phyloP scores from a whole-genome alignment of 2,797 vertebrate species.

The Erithacus rubecula region DNA sequence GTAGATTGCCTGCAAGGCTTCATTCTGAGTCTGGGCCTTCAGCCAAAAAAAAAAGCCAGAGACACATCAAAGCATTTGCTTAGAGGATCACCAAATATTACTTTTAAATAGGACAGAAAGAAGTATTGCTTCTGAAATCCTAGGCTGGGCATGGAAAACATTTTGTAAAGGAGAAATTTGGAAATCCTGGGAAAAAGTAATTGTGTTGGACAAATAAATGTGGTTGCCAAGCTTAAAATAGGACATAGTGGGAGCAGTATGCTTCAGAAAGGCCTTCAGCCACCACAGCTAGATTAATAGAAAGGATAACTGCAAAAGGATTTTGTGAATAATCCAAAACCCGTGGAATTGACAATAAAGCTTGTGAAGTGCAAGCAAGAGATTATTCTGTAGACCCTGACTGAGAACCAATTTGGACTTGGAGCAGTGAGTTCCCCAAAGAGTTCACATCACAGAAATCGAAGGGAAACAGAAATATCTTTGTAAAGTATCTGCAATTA shows the following conservation, averaged over 20 bases:
- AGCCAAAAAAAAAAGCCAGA: constrained; percentile 20
- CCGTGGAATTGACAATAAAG: not conserved
- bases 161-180: not conserved
- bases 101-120: not conserved
- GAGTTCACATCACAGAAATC: not conserved
- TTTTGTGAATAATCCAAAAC: not conserved
- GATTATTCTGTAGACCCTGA: not conserved
- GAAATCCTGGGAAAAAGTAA: not conserved
- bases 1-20: not conserved
- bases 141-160: not conserved
- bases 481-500: not conserved
- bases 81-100: not conserved
- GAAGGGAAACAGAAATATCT: not conserved
- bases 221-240: not conserved
- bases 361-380: not conserved
- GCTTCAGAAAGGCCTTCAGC: not conserved
- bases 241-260: not conserved
- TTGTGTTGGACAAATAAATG: not conserved
- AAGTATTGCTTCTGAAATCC: not conserved
- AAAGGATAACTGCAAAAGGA: not conserved
- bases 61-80: not conserved
- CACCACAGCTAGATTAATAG: not conserved
- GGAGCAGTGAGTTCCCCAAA: not conserved
- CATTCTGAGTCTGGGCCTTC: constrained; percentile 2
- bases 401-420: not conserved